These are phyloP conservation scores for Cervus canadensis DNA, from an alignment of 2,113 vertebrate genomes.

Conservation along the genomic window DNA sequence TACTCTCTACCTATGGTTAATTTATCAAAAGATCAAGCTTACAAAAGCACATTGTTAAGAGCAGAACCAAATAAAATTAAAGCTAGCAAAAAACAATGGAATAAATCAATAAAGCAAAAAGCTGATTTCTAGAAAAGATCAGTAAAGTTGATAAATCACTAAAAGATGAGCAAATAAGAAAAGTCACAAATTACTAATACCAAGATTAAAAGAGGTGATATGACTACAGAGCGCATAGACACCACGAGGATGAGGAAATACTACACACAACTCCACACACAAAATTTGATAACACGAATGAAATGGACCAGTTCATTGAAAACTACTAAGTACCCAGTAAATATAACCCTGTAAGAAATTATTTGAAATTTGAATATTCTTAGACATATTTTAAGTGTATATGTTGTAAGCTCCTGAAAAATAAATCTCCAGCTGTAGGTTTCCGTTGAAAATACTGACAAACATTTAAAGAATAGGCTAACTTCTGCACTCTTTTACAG, in stretches of 20 bases:
- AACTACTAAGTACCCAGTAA: neutral
- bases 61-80: neutral
- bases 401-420: neutral
- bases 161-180: neutral
- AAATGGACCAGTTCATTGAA: neutral
- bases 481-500: neutral
- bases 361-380: neutral
- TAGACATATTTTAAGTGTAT: neutral
- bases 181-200: neutral
- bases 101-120: neutral
- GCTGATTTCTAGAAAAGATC: neutral
- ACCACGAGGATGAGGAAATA: neutral
- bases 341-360: neutral
- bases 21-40: neutral
- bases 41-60: neutral
- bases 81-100: neutral
- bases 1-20: neutral
- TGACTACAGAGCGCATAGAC: too few species aligned
- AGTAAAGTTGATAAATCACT: neutral
- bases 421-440: neutral
- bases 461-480: neutral
- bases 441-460: neutral
- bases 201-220: neutral
- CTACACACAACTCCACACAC: accelerated
- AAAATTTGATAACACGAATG: neutral